Percentiles rank a stretch among this genome's conserved stretches.
These are phyloP conservation scores for Drosophila lowei DNA, from an alignment of 1,140 invertebrate species.

Conservation along the genomic window DNA sequence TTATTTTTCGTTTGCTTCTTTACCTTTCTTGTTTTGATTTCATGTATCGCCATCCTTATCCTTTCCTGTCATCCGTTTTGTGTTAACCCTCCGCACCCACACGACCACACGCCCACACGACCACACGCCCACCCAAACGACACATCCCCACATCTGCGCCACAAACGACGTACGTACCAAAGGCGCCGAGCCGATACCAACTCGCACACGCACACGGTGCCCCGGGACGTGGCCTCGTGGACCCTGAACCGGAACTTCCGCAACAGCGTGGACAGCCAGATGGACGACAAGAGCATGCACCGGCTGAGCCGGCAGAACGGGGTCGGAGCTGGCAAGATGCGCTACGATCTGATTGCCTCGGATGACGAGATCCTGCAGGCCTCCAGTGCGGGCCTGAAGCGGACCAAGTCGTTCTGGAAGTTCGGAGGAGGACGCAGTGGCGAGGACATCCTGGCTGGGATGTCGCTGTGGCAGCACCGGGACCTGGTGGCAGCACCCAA, in stretches of 20 bases:
- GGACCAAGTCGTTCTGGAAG: slow-evolving; percentile 93
- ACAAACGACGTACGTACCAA: not conserved
- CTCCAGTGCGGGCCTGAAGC: slow-evolving; percentile 85
- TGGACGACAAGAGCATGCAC: slow-evolving; percentile 74
- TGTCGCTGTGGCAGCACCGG: slow-evolving; percentile 93
- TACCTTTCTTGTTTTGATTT: slow-evolving; percentile 64
- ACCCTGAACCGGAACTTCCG: slow-evolving; percentile 78
- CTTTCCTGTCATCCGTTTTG: slow-evolving; percentile 60
- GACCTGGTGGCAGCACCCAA: slow-evolving; percentile 87
- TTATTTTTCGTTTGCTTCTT: slow-evolving; percentile 54
- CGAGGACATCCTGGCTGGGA: slow-evolving; percentile 90
- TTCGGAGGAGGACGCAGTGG: slow-evolving; percentile 86
- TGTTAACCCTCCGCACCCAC: slow-evolving; percentile 52
- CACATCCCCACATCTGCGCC: not conserved
- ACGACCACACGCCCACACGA: slow-evolving; percentile 12
- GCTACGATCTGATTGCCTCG: slow-evolving; percentile 84
- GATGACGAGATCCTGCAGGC: slow-evolving; percentile 80
- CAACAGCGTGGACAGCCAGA: slow-evolving; percentile 78
- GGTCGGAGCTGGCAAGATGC: slow-evolving; percentile 64
- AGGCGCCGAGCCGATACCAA: slow-evolving; percentile 77
- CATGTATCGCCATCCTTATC: slow-evolving; percentile 67
- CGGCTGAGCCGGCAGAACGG: slow-evolving; percentile 58
- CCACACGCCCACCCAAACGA: slow-evolving; percentile 11
- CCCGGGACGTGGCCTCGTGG: slow-evolving; percentile 76
- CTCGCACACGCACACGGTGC: slow-evolving; percentile 65